Percentiles rank a stretch among this genome's conserved stretches.
phyloP scores from a whole-genome alignment of 2,888 invertebrate species.

The Zootermopsis nevadensis region DNA sequence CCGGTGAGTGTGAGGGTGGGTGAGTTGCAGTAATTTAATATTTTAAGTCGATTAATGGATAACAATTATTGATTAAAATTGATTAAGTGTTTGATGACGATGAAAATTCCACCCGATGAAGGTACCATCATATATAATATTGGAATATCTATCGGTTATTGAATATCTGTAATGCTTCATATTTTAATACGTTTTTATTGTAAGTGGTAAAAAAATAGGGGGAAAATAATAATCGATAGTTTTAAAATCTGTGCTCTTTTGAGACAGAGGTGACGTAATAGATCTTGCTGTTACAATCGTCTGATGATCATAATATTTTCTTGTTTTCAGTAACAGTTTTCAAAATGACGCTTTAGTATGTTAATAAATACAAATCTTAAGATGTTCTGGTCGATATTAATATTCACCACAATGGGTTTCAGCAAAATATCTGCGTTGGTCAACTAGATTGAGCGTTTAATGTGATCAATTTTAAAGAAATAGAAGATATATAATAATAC shows the following conservation, averaged over 20 bases:
- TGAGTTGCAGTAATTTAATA: conserved; percentile 3
- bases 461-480: too few relatives aligned
- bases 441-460: too few relatives aligned
- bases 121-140: conserved; percentile 14
- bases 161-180: conserved; percentile 32
- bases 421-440: too few relatives aligned
- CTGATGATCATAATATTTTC: too few relatives aligned
- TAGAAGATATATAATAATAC: too few relatives aligned
- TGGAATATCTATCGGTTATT: conserved; percentile 40
- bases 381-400: too few relatives aligned
- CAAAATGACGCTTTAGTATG: too few relatives aligned
- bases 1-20: background rate
- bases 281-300: too few relatives aligned
- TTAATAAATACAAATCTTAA: too few relatives aligned
- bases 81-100: conserved; percentile 35
- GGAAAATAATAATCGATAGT: background rate
- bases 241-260: background rate
- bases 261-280: background rate
- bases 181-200: conserved; percentile 25
- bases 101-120: conserved; percentile 34
- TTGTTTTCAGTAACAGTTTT: too few relatives aligned
- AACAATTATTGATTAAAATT: conserved; percentile 34
- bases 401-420: too few relatives aligned
- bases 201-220: background rate
- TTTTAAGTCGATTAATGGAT: conserved; percentile 36